A percentile compares a stretch with the other conserved stretches of the same genome.
phyloP scores from a whole-genome alignment of 2,888 invertebrate genomes.

The Agonopterix alstromeriana region DNA sequence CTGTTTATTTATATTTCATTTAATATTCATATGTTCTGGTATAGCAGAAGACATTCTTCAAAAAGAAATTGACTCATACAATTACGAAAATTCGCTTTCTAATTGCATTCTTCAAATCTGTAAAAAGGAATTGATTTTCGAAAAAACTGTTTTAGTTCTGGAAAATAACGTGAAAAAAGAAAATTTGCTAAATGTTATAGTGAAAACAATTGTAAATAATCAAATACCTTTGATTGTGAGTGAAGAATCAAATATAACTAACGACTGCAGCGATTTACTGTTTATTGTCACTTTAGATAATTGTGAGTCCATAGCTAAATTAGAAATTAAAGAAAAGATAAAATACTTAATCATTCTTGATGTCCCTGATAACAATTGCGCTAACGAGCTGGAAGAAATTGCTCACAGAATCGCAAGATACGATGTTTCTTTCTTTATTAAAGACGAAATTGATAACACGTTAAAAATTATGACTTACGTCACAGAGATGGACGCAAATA shows the following conservation, averaged over 20 bases:
- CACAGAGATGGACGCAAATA: slow-evolving; percentile 28
- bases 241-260: slow-evolving; percentile 8
- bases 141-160: slow-evolving; percentile 10
- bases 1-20: too few species aligned
- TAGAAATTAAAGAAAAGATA: slow-evolving; percentile 18
- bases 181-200: slow-evolving; percentile 15
- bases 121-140: neutral
- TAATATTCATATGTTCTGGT: too few species aligned
- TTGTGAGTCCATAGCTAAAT: slow-evolving; percentile 15
- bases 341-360: slow-evolving; percentile 30
- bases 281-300: slow-evolving; percentile 21
- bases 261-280: slow-evolving; percentile 12
- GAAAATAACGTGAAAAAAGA: slow-evolving; percentile 7
- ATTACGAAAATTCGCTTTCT: neutral
- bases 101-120: neutral
- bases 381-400: slow-evolving; percentile 16
- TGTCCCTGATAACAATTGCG: slow-evolving; percentile 13
- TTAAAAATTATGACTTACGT: slow-evolving; percentile 24
- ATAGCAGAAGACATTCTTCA: too few species aligned
- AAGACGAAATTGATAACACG: slow-evolving; percentile 12
- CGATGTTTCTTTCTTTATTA: slow-evolving; percentile 33
- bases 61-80: neutral
- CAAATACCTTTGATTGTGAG: slow-evolving; percentile 15
- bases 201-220: slow-evolving; percentile 12
- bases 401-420: slow-evolving; percentile 18